Evolutionary conservation across 2,888 invertebrate species (phyloP), one percentile per base, ranked within the genome.

Genomic region (Melipona beecheii): DNA sequence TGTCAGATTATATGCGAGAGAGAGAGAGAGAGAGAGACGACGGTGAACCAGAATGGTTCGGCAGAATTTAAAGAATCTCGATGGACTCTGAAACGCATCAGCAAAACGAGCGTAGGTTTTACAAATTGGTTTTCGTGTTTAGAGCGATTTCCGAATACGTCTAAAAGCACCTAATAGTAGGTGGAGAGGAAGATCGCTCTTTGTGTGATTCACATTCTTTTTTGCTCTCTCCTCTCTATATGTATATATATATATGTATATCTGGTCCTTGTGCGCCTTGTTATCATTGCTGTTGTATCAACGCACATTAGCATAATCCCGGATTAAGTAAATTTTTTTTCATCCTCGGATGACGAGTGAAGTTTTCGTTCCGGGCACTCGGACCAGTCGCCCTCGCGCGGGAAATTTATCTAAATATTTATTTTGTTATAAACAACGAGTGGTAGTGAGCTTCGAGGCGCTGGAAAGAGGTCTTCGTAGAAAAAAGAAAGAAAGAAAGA

Each of bases 271-370:
- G 84, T 83, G 75, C 70, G 65, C 82, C 58, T 31, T 69, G 58
- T 65, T 65, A 82, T 82, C 72, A 83, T 83, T 83, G 65, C 74
- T 79, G 82, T 82, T 54, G 83, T 82, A 83, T 82, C 83, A 72
- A 66, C 71, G 19, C 19, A 9, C 71, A 83, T 83, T 83, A 83
- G 83, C 83, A 83, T 83, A 83, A 83, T 83, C 83, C 83, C 50
- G 83, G 83, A 82, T 83, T 83, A 83, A 83, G 68, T 76, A 60
- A 83, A 75, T 62, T 83, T 83, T 69, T 83, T 83, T 71, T 36
- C 36, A 68, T 60, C 72, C 50, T 31, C 15, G 50, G 31, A 75
- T 83, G 83, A 83, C 83, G 83, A 82, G 75, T 76, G 75, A 72
- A 83, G 83, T 83, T 75, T 75, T 58, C 71, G 71, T 68, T 83